Conservation (phyloP, 2,888 invertebrate genomes). For the Prosapia bicincta region DNA sequence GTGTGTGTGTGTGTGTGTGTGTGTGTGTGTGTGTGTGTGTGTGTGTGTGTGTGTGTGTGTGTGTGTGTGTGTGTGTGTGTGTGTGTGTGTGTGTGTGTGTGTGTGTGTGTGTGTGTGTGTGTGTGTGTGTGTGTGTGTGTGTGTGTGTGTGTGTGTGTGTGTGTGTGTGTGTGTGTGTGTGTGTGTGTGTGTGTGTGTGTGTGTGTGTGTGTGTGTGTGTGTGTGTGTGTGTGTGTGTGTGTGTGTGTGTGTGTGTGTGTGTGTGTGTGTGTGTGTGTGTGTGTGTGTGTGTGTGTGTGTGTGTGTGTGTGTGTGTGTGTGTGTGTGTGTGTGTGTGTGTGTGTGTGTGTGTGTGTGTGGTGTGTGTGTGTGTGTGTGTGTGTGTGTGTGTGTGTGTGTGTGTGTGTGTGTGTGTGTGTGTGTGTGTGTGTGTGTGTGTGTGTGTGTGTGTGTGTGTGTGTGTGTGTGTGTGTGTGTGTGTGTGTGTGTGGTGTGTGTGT, state of each 20-base stretch:
- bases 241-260: not conserved
- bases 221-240: conserved; percentile 1
- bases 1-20: not conserved
- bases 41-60: conserved; percentile 5
- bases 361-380: not conserved
- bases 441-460: conserved; percentile 3
- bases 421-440: not conserved
- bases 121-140: not conserved
- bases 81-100: not conserved
- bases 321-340: conserved; percentile 5
- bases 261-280: not conserved
- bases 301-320: not conserved
- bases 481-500: not conserved
- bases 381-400: conserved; percentile 3
- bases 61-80: conserved; percentile 5
- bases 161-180: conserved; percentile 1
- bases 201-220: not conserved
- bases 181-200: not conserved
- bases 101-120: not conserved
- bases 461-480: not conserved
- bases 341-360: not conserved
- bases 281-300: not conserved
- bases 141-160: not conserved
- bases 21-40: conserved; percentile 3
- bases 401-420: not conserved